phyloP scores from a whole-genome alignment of 2,113 vertebrate genomes.

The Rhynchopsitta pachyrhyncha region DNA sequence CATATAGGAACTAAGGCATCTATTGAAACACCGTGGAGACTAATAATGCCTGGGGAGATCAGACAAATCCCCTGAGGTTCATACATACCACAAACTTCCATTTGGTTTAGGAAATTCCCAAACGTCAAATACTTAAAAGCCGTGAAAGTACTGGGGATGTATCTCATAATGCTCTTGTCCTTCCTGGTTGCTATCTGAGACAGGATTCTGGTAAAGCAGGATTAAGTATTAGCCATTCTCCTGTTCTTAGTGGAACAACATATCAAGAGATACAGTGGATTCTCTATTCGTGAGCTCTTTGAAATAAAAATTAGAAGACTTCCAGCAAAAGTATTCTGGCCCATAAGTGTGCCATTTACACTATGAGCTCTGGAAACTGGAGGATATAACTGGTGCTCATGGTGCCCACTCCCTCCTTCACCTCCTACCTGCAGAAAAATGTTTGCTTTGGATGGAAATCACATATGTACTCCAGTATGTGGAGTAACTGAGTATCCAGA shows the following conservation, averaged over 20 bases:
- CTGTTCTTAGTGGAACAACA: background rate
- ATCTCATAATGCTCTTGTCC: background rate
- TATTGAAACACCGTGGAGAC: background rate
- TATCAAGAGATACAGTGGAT: background rate
- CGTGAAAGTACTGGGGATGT: background rate
- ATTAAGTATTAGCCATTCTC: background rate
- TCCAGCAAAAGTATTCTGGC: background rate
- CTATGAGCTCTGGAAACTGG: background rate
- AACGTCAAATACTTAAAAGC: background rate
- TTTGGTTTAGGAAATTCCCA: background rate
- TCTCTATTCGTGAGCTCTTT: background rate
- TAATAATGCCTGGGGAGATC: background rate
- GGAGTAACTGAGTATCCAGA: background rate
- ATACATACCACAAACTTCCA: background rate
- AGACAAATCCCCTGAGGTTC: background rate
- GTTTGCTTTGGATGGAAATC: background rate
- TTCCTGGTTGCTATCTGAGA: background rate
- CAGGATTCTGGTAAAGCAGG: background rate
- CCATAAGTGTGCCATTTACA: background rate
- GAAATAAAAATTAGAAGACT: background rate
- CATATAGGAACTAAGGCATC: background rate
- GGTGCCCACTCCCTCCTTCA: background rate
- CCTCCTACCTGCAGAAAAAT: background rate
- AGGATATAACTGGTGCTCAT: background rate
- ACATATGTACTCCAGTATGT: background rate